Conservation (phyloP, 1,140 invertebrate genomes). For the Nautilus pompilius region DNA sequence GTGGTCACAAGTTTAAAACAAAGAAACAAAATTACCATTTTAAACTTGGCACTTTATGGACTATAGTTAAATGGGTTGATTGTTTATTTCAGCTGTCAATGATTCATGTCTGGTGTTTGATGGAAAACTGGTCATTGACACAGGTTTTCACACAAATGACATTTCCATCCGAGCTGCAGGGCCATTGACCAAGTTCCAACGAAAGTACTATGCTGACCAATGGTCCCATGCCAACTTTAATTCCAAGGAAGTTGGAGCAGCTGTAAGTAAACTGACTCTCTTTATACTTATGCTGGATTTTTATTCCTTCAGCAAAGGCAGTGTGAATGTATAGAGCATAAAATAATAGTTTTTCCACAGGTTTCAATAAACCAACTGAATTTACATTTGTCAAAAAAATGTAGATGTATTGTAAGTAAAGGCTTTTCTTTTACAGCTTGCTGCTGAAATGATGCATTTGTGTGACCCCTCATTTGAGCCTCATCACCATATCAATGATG, state of each 20-base stretch:
- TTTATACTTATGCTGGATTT: background rate
- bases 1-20: too few relatives aligned
- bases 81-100: conserved; percentile 62
- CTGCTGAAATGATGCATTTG: conserved; percentile 44
- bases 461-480: conserved; percentile 52
- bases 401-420: too few relatives aligned
- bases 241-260: conserved; percentile 54
- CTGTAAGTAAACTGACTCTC: conserved; percentile 25
- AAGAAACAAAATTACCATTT: too few relatives aligned
- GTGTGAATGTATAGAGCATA: too few relatives aligned
- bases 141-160: conserved; percentile 69
- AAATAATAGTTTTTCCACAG: too few relatives aligned
- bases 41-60: too few relatives aligned
- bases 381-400: too few relatives aligned
- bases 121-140: conserved; percentile 68
- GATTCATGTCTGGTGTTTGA: conserved; percentile 69
- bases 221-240: conserved; percentile 56
- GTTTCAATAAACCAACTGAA: background rate
- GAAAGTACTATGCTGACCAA: conserved; percentile 52
- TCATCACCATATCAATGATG: conserved; percentile 24
- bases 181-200: conserved; percentile 60
- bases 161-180: conserved; percentile 68
- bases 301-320: too few relatives aligned
- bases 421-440: conserved; percentile 39
- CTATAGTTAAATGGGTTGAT: background rate